Evolutionary conservation across 1,140 invertebrate species (phyloP), one percentile per base, ranked within the genome.

Genomic region (Bombus cullumanus): DNA sequence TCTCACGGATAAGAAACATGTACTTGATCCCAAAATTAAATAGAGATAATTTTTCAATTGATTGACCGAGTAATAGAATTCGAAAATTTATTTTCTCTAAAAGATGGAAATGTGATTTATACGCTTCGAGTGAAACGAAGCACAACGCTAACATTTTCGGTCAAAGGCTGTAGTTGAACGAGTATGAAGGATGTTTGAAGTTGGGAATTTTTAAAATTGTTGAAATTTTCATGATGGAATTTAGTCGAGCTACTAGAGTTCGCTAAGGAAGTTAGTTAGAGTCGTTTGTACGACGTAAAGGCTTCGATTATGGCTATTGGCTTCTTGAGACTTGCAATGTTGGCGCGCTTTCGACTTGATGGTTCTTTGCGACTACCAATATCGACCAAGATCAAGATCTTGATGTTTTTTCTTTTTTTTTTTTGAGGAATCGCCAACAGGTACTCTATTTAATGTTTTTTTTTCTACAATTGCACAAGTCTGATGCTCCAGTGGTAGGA

Each of bases 391-490:
- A 62, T 59, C 62, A 79, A 37, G 22, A 37, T 68, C 31, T 68
- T 37, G 18, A 12, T 53, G 1, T 0, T 53, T 22, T 15, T 22
- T 53, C 22, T 9, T 31, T 64, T 83, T 83, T 68, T 88, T 83
- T 74, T 43, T 25, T 12, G 3, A 68, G n/a, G 43, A 77, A 77
- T 74, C 69, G 47, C 31, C 66, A 74, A 87, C 37, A 74, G 64
- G 31, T 88, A 84, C 81, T 47, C 41, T 66, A 75, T 69, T 78
- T 80, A 88, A 88, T 69, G 71, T 68, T 80, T 31, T 69, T 31
- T 69, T 79, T 37, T 62, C 74, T 47, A 13, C 81, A 75, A 88
- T 88, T 88, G 88, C 75, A 37, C 81, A n/a, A 43, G 25, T 31
- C 57, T 59, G 75, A 84, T 64, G 34, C 22, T 66, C 73, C 41